phyloP scores from a whole-genome alignment of 2,113 vertebrate species.

The Siphamia tubifer region DNA sequence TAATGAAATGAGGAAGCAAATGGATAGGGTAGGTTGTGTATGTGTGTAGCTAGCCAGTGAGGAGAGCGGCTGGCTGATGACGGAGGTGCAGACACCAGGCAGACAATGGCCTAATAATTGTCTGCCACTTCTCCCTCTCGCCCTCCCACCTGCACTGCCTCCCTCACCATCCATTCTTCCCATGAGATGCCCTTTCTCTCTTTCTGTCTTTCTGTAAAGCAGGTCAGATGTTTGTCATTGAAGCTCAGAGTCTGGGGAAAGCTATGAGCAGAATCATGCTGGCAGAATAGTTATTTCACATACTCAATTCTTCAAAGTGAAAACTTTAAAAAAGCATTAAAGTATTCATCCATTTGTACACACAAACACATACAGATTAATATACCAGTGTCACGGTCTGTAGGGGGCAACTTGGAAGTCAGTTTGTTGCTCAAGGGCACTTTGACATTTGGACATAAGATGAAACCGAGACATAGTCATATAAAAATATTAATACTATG shows the following conservation, averaged over 20 bases:
- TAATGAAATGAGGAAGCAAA: neutral
- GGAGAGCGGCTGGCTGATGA: constrained; percentile 57
- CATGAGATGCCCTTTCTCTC: constrained; percentile 10
- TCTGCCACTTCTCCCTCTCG: constrained; percentile 46
- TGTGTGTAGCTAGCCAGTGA: constrained; percentile 57
- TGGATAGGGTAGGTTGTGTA: neutral
- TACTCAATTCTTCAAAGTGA: no score
- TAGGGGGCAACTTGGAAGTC: no score
- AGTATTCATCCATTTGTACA: no score
- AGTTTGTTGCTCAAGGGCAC: no score
- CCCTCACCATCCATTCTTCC: constrained; percentile 10
- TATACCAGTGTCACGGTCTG: no score
- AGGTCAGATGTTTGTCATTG: constrained; percentile 39
- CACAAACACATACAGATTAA: no score
- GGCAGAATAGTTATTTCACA: neutral
- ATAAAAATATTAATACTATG: no score
- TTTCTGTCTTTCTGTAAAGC: constrained; percentile 34
- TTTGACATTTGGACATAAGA: no score
- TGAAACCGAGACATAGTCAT: no score
- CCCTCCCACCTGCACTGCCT: constrained; percentile 8
- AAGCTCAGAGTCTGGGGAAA: neutral
- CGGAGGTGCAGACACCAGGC: constrained; percentile 68
- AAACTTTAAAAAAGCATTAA: no score
- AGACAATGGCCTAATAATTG: constrained; percentile 78
- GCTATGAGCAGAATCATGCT: neutral